Percentiles rank a stretch among this genome's conserved stretches.
These are phyloP conservation scores for Brotogeris chrysoptera DNA, from an alignment of 2,797 vertebrate species.

Conservation along the genomic window DNA sequence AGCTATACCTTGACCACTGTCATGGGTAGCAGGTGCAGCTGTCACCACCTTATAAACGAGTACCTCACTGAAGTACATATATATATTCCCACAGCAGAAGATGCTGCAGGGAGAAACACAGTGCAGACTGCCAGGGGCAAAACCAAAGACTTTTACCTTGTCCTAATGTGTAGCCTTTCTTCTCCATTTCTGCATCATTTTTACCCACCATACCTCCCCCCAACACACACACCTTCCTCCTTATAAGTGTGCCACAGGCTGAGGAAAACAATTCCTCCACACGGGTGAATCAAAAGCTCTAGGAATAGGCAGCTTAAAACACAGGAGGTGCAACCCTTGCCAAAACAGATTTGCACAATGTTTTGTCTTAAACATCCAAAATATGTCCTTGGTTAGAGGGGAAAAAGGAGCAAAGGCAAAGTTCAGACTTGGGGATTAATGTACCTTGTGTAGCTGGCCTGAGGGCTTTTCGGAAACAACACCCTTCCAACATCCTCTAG, in stretches of 20 bases:
- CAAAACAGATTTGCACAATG: neutral
- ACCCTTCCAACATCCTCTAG: slow-evolving; percentile 88
- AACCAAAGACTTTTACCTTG: neutral
- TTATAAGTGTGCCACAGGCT: neutral
- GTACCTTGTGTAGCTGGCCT: slow-evolving; percentile 81
- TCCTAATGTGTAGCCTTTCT: neutral
- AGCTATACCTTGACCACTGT: neutral
- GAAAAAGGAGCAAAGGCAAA: neutral
- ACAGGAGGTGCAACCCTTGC: neutral
- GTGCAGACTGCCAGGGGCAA: neutral
- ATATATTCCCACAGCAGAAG: neutral
- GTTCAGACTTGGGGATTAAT: neutral
- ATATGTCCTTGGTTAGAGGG: neutral
- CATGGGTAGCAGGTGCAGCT: neutral
- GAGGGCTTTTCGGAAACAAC: slow-evolving; percentile 84
- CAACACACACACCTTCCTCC: neutral
- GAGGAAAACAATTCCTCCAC: neutral
- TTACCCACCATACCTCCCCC: neutral
- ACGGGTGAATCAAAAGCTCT: neutral
- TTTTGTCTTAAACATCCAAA: neutral
- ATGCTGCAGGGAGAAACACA: neutral
- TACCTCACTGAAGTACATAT: neutral
- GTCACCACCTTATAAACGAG: neutral
- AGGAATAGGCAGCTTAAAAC: neutral
- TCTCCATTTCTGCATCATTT: neutral